Evolutionary conservation across 2,797 vertebrate genomes (phyloP).

Genomic region (Tinamus major): DNA sequence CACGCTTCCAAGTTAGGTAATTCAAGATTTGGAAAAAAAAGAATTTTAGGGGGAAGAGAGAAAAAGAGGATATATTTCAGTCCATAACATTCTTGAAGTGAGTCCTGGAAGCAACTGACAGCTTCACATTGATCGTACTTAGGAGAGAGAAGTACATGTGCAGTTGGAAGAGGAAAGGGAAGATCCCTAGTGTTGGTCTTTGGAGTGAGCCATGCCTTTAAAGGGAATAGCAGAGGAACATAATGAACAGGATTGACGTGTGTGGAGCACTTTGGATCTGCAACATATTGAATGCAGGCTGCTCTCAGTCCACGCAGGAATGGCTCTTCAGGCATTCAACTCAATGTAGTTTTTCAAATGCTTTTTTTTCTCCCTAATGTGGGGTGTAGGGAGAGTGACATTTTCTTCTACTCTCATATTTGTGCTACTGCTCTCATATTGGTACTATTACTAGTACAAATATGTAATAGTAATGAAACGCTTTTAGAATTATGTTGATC

Average conservation of each 20-base stretch:
- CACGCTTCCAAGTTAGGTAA: background rate
- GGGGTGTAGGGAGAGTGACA: rapidly evolving
- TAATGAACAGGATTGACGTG: background rate
- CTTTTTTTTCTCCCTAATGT: background rate
- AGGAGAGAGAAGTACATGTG: background rate
- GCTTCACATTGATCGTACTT: background rate
- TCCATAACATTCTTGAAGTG: background rate
- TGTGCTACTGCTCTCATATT: background rate
- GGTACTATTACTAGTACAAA: no score
- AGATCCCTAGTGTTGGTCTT: background rate
- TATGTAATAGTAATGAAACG: background rate
- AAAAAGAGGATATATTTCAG: background rate
- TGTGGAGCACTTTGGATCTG: background rate
- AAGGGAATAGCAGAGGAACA: background rate
- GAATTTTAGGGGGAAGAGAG: background rate
- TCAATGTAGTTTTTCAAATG: background rate
- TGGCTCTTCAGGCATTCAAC: background rate
- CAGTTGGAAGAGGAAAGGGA: background rate
- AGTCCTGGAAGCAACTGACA: background rate
- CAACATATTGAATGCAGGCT: background rate
- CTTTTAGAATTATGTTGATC: background rate
- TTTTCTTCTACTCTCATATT: background rate
- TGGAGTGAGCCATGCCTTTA: background rate
- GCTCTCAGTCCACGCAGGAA: background rate
- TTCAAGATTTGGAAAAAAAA: background rate